Evolutionary conservation across 2,888 invertebrate genomes (phyloP).

Genomic region (Silvanus unidentatus): DNA sequence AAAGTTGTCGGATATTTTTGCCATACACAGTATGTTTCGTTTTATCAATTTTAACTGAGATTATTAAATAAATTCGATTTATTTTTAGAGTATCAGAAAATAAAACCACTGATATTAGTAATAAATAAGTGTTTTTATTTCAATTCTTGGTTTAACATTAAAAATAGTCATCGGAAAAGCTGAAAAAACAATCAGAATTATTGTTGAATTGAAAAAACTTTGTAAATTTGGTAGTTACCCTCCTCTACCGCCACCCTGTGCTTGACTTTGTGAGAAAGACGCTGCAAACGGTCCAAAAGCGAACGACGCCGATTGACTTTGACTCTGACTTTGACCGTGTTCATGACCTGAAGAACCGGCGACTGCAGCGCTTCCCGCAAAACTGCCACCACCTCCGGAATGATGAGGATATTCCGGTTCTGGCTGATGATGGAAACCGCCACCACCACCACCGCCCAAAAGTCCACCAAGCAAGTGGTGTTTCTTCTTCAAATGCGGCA

Average conservation of each 20-base stretch:
- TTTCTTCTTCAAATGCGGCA: too few species aligned
- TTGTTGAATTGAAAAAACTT: too few species aligned
- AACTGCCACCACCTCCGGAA: constrained; percentile 14
- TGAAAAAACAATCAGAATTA: neutral
- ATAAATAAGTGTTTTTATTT: neutral
- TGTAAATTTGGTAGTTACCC: neutral
- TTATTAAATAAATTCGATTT: too few species aligned
- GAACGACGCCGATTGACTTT: constrained; percentile 23
- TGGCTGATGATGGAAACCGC: constrained; percentile 6
- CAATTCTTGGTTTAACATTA: neutral
- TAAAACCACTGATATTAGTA: neutral
- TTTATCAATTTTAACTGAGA: too few species aligned
- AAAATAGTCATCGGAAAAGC: neutral
- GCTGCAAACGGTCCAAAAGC: constrained; percentile 21
- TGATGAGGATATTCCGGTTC: constrained; percentile 8
- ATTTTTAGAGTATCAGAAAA: too few species aligned
- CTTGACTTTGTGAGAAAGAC: constrained; percentile 22
- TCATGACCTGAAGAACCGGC: constrained; percentile 16
- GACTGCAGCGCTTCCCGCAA: constrained; percentile 16
- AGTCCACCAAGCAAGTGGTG: constrained; percentile 10
- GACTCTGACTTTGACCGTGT: constrained; percentile 10
- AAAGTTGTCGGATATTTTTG: neutral
- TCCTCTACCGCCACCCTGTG: constrained; percentile 14
- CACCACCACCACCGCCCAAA: constrained; percentile 11
- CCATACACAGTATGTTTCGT: neutral